Evolutionary conservation across 2,888 invertebrate species (phyloP), one percentile per base, ranked within the genome.

Genomic region (Erannis defoliaria): DNA sequence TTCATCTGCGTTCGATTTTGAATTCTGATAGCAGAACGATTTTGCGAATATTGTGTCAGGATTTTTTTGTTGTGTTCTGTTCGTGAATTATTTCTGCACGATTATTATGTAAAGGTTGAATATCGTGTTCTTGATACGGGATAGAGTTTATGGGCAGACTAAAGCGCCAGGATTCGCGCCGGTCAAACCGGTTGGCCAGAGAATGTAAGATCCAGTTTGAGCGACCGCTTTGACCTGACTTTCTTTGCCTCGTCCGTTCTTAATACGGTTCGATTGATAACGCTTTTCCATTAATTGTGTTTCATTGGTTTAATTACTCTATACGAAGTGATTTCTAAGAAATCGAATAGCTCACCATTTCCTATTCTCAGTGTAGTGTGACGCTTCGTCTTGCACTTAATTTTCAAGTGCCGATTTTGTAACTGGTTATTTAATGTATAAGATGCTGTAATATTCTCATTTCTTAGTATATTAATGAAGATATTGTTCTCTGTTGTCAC

Each of bases 121-220:
- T 65, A 62, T 62, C 48, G 54, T 64, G 60, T 64, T 68, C 66
- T 63, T 40, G 48, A 62, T 68, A 69, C 69, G 70, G 72, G 71
- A 72, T 67, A 54, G 63, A 66, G 73, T 76, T 74, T 76, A 78
- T 76, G 74, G 74, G 71, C 70, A 75, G 82, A 35, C 18, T 53
- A 42, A 40, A 62, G 62, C 56, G 56, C 81, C 89, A 87, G 90
- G 91, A 90, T 89, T 88, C 82, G 88, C 89, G 82, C 81, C 83
- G 85, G 89, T 85, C 84, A 86, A 90, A 92, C 91, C 91, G 90
- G 91, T 91, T 85, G 77, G 62, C 69, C 72, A 73, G 81, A 82
- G 88, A 85, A 83, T 82, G 85, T 83, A 67, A 81, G 84, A 89
- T 88, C 90, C 89, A 86, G 90, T 91, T 86, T 80, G 75, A 75